Conservation (phyloP, 2,888 invertebrate genomes). For the Palloptera scutellata region DNA sequence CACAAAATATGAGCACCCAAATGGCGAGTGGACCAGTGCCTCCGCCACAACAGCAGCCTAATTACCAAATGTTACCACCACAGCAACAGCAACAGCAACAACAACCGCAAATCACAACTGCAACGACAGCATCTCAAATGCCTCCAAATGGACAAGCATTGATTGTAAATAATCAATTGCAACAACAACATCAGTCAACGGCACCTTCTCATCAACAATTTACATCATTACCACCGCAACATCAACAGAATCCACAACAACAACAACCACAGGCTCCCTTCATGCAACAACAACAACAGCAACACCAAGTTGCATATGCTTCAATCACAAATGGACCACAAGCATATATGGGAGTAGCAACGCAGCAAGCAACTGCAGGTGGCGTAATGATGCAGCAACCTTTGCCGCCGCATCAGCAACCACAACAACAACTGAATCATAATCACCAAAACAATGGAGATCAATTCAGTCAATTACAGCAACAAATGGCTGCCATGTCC, state of each 20-base stretch:
- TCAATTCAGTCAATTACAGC: slow-evolving; percentile 54
- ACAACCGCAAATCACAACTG: slow-evolving; percentile 36
- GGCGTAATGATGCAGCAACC: slow-evolving; percentile 26
- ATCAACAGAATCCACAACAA: slow-evolving; percentile 35
- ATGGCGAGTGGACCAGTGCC: slow-evolving; percentile 25
- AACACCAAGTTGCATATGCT: slow-evolving; percentile 28
- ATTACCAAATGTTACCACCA: slow-evolving; percentile 31
- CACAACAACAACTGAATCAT: slow-evolving; percentile 25
- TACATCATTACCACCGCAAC: slow-evolving; percentile 33
- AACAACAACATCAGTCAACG: slow-evolving; percentile 39
- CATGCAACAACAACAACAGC: slow-evolving; percentile 35
- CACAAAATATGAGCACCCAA: no score
- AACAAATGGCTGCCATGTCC: slow-evolving; percentile 56
- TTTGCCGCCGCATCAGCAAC: slow-evolving; percentile 38
- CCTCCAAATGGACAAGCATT: slow-evolving; percentile 32
- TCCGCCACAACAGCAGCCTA: slow-evolving; percentile 37
- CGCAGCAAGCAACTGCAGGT: slow-evolving; percentile 31
- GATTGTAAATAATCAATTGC: slow-evolving; percentile 13
- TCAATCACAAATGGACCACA: slow-evolving; percentile 30
- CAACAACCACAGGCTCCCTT: slow-evolving; percentile 36
- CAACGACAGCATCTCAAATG: slow-evolving; percentile 36
- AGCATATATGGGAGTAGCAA: slow-evolving; percentile 23
- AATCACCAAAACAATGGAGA: slow-evolving; percentile 34
- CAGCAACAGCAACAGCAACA: slow-evolving; percentile 40
- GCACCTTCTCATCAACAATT: slow-evolving; percentile 18